Percentiles rank a stretch among this genome's conserved stretches.
Evolutionary conservation across 2,888 invertebrate genomes (phyloP).

Genomic region (Drosophila bunnanda): DNA sequence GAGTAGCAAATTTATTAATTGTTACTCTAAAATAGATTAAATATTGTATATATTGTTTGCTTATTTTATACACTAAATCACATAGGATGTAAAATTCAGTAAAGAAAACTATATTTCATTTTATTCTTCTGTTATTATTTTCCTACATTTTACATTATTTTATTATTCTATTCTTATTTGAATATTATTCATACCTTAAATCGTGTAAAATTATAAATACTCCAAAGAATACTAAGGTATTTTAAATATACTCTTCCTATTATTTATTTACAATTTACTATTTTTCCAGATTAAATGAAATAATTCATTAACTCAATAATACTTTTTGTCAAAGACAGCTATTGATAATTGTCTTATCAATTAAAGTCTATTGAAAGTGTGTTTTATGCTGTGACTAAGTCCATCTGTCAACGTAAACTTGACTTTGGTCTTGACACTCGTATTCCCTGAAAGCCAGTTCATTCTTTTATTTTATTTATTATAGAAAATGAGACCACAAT

Average conservation of each 20-base stretch:
- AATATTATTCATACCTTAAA: too few relatives aligned
- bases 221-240: too few relatives aligned
- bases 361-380: not conserved
- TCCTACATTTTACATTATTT: not conserved
- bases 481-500: not conserved
- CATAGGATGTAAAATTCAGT: not conserved
- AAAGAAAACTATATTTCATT: not conserved
- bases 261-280: too few relatives aligned
- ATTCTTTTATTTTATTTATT: not conserved
- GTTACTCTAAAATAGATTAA: not conserved
- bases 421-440: slow-evolving; percentile 15
- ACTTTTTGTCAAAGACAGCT: not conserved
- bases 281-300: not conserved
- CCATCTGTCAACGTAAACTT: slow-evolving; percentile 1
- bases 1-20: not conserved
- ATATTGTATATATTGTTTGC: not conserved
- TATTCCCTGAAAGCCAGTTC: not conserved
- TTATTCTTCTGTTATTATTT: not conserved
- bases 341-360: slow-evolving; percentile 5
- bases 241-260: not conserved
- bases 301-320: not conserved
- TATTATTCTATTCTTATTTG: too few relatives aligned
- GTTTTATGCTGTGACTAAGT: not conserved
- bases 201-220: too few relatives aligned
- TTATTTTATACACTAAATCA: not conserved